phyloP scores from a whole-genome alignment of 2,113 vertebrate genomes.

The Gymnogyps californianus region DNA sequence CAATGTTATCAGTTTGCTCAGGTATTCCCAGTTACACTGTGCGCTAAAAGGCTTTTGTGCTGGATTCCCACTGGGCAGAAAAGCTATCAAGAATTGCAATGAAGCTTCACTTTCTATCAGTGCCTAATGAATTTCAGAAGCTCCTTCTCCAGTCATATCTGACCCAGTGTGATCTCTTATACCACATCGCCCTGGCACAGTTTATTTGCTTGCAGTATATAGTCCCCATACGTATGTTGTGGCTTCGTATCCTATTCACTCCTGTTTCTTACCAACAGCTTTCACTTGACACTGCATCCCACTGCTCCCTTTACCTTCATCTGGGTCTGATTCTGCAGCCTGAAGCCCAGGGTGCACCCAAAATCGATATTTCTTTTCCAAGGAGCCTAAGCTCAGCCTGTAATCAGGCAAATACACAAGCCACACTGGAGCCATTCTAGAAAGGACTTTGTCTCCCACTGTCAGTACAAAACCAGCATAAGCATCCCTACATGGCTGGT shows the following conservation, averaged over 20 bases:
- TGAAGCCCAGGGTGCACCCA: not conserved
- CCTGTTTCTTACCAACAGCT: not conserved
- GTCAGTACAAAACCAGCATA: not conserved
- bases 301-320: not conserved
- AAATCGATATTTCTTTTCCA: not conserved
- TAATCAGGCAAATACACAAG: not conserved
- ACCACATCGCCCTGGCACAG: not conserved
- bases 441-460: not conserved
- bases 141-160: not conserved
- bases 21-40: conserved; percentile 46
- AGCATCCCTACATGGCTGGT: accelerated
- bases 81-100: conserved; percentile 36
- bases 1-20: conserved; percentile 46
- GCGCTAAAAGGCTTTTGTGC: conserved; percentile 33
- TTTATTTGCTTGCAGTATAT: not conserved
- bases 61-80: conserved; percentile 37
- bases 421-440: not conserved
- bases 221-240: not conserved
- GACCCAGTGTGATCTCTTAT: not conserved
- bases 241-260: not conserved
- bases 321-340: not conserved
- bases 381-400: not conserved
- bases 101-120: conserved; percentile 26
- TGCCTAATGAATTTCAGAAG: conserved; percentile 46
- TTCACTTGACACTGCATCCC: not conserved